These are phyloP conservation scores for Malaclemys terrapin DNA, from an alignment of 2,113 vertebrate species.

Conservation along the genomic window DNA sequence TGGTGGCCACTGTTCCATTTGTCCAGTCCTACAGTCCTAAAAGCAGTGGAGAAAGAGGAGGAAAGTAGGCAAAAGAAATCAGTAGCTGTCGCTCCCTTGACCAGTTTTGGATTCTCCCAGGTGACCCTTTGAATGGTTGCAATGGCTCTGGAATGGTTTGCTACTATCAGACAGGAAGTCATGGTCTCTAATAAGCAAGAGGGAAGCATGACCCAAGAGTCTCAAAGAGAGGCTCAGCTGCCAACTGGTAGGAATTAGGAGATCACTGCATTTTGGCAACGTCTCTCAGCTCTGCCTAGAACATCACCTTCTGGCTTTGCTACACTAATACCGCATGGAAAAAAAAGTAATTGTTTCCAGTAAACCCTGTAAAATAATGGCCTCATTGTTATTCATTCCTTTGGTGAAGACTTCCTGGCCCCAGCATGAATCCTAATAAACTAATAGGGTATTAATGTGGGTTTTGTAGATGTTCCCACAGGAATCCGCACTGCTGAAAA, in stretches of 20 bases:
- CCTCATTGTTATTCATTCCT: constrained; percentile 7
- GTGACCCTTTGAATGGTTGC: background rate
- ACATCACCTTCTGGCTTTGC: background rate
- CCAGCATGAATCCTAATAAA: background rate
- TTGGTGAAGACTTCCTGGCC: background rate
- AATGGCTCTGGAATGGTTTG: background rate
- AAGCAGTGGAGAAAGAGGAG: background rate
- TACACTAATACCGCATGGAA: background rate
- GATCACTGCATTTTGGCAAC: background rate
- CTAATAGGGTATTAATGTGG: background rate
- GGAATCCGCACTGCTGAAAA: background rate
- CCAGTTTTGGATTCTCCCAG: background rate
- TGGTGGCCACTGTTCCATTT: background rate
- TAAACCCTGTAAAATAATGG: background rate
- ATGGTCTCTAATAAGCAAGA: background rate
- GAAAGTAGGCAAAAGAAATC: background rate
- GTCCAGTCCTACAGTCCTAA: background rate
- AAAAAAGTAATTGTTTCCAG: background rate
- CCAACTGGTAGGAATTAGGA: background rate
- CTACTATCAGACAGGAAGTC: fast-evolving
- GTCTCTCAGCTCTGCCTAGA: background rate
- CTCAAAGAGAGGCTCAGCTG: background rate
- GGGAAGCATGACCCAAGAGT: background rate
- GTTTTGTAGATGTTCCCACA: background rate
- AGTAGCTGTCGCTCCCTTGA: background rate